Evolutionary conservation across 2,797 vertebrate species (phyloP).

Genomic region (Sphenodon punctatus): DNA sequence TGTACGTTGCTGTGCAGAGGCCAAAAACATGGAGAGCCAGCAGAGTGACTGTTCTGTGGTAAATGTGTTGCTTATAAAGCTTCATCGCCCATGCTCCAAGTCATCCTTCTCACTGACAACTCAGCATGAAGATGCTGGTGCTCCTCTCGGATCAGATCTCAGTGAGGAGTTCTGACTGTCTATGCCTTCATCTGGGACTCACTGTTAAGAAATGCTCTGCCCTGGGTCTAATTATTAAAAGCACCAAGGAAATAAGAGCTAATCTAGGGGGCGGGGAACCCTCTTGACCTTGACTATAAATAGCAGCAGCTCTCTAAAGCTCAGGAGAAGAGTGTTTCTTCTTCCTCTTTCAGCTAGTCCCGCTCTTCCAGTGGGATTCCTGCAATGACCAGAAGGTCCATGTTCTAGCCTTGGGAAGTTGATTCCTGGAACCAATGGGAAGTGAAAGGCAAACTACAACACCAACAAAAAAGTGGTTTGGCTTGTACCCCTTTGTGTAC

Average conservation of each 20-base stretch:
- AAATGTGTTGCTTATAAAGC: neutral
- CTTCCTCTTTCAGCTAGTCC: neutral
- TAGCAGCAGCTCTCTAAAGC: neutral
- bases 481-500: neutral
- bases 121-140: neutral
- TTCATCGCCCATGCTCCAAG: neutral
- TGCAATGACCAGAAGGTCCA: neutral
- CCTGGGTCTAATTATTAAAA: conserved; percentile 35
- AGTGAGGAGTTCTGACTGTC: conserved; percentile 5
- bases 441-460: neutral
- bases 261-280: neutral
- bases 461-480: neutral
- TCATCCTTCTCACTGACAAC: conserved; percentile 24
- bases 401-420: neutral
- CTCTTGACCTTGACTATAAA: neutral
- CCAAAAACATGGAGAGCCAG: neutral
- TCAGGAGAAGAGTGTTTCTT: neutral
- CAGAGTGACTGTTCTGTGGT: neutral
- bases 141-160: neutral
- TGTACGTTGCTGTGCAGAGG: conserved; percentile 4
- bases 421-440: no score
- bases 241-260: conserved; percentile 52
- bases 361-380: neutral
- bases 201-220: conserved; percentile 17
- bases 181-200: conserved; percentile 40